These are phyloP conservation scores for Vimba vimba DNA, from an alignment of 2,113 vertebrate species.

Conservation along the genomic window DNA sequence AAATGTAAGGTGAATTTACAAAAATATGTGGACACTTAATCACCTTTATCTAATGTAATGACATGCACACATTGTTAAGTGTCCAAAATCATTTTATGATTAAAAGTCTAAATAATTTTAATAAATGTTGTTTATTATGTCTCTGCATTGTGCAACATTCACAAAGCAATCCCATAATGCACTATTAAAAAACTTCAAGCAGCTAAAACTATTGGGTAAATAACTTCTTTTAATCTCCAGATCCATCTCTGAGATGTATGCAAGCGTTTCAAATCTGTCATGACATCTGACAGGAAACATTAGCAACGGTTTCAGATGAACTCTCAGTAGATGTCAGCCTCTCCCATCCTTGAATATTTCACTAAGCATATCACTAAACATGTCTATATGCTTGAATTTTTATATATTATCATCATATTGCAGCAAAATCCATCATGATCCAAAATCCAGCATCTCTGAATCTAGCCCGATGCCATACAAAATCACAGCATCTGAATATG, in stretches of 20 bases:
- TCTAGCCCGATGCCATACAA: background rate
- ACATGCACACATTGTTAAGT: background rate
- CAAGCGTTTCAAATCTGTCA: slow-evolving; percentile 33
- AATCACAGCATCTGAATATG: background rate
- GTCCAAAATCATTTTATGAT: background rate
- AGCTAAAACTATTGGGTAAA: background rate
- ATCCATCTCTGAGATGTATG: slow-evolving; percentile 6
- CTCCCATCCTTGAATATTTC: slow-evolving; percentile 2
- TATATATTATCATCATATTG: background rate
- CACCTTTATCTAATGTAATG: background rate
- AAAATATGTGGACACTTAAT: background rate
- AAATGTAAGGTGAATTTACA: background rate
- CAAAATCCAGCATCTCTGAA: slow-evolving; percentile 6
- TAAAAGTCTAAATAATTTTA: no score
- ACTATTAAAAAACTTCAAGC: background rate
- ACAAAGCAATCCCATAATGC: background rate
- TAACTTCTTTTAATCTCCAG: background rate
- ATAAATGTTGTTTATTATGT: background rate
- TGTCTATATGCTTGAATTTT: background rate
- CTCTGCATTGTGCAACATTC: background rate
- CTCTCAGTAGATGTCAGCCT: background rate
- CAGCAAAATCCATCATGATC: background rate
- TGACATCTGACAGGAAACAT: slow-evolving; percentile 39
- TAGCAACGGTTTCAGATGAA: background rate
- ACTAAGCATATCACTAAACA: background rate